phyloP scores from a whole-genome alignment of 2,797 vertebrate species.

The Malurus splendens region DNA sequence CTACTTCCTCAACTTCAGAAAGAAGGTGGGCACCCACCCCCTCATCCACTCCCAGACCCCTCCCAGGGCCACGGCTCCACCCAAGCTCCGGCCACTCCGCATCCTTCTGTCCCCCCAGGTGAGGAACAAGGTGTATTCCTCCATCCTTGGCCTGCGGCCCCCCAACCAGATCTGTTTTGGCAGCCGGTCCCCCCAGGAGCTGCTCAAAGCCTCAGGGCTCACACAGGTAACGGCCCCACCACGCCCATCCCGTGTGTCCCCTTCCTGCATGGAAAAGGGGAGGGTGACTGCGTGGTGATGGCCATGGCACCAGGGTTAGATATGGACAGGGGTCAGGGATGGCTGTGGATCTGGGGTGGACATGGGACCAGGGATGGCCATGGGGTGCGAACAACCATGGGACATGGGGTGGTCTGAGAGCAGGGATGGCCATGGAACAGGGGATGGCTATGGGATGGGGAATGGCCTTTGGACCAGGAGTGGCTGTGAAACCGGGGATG shows the following conservation, averaged over 20 bases:
- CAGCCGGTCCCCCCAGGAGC: conserved; percentile 91
- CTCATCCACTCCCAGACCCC: rapidly evolving
- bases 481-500: not conserved
- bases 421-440: not conserved
- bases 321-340: no score
- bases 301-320: not conserved
- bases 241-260: rapidly evolving
- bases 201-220: conserved; percentile 90
- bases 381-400: not conserved
- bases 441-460: rapidly evolving
- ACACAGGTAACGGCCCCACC: conserved; percentile 77
- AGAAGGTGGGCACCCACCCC: conserved; percentile 71
- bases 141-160: conserved; percentile 86
- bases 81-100: rapidly evolving
- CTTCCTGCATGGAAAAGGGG: not conserved
- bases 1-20: conserved; percentile 96
- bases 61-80: rapidly evolving
- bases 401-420: not conserved
- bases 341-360: not conserved
- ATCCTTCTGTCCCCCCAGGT: conserved; percentile 64
- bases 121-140: conserved; percentile 91
- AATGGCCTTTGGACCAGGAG: no score
- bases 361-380: rapidly evolving
- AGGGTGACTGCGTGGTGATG: rapidly evolving
- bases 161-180: conserved; percentile 87